Evolutionary conservation across 1,140 invertebrate genomes (phyloP), one percentile per base, ranked within the genome.

Genomic region (Paralvinella palmiformis): DNA sequence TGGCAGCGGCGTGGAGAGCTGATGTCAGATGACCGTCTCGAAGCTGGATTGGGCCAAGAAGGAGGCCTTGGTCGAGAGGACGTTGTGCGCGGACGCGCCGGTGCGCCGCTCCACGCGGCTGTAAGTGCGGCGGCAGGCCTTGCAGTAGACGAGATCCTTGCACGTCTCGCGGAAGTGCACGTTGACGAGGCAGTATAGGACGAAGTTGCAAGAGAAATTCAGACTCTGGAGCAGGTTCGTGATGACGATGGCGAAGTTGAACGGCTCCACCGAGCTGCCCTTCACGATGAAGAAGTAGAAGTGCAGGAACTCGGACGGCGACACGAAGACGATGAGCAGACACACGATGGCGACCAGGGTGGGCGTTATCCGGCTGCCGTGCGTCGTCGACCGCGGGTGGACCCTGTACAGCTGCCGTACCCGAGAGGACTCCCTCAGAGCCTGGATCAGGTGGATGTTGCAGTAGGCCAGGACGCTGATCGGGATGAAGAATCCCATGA

Each of bases 121-220:
- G n/a, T n/a, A n/a, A n/a, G n/a, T n/a, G n/a, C n/a, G n/a, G n/a
- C n/a, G n/a, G n/a, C n/a, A n/a, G n/a, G n/a, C n/a, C n/a, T n/a
- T n/a, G n/a, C n/a, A n/a, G n/a, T n/a, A n/a, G n/a, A n/a, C n/a
- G n/a, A n/a, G n/a, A n/a, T n/a, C n/a, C n/a, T n/a, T n/a, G n/a
- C 61, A 63, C 22, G 41, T 65, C 24, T 61, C 17, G 32, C 55
- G 20, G 44, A 65, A 59, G 20, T 48, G n/a, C 3, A 35, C 17
- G 31, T 59, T 65, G n/a, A 59, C 27, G 31, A 65, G n/a, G 57
- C 63, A 60, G 55, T 65, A 65, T 35, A 65, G 44, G 13, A 65
- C 15, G 20, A 65, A 60, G 32, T 44, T 62, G 27, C 41, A 32
- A 6, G 56, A 29, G 44, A 60, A 59, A 33, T 65, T 65, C 13